Percentiles rank a stretch among this genome's conserved stretches.
phyloP scores from a whole-genome alignment of 1,140 invertebrate genomes.

The Myzus persicae region DNA sequence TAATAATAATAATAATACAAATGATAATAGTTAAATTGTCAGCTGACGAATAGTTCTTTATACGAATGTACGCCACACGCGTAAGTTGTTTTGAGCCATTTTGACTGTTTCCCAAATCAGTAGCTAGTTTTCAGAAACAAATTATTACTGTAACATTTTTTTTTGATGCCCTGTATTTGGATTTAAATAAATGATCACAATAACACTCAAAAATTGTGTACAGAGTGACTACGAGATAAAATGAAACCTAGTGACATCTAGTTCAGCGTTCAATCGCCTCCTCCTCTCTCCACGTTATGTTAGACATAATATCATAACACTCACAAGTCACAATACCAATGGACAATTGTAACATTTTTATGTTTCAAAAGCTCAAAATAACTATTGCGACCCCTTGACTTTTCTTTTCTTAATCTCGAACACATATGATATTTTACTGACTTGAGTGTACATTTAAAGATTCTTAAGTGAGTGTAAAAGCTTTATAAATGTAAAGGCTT shows the following conservation, averaged over 20 bases:
- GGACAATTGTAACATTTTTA: not conserved
- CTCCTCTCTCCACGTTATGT: not conserved
- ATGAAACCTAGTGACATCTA: not conserved
- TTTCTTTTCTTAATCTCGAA: not conserved
- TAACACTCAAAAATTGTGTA: not conserved
- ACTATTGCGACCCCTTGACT: not conserved
- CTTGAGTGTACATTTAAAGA: not conserved
- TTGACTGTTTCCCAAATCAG: not conserved
- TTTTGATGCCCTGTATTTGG: too few species aligned
- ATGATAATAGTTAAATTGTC: too few species aligned
- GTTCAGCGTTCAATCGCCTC: not conserved
- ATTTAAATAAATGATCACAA: not conserved
- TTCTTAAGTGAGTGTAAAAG: not conserved
- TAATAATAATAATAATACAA: too few species aligned
- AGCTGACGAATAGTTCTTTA: too few species aligned
- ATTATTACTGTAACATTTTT: too few species aligned
- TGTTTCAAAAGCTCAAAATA: not conserved
- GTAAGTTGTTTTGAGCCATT: not conserved
- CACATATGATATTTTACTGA: not conserved
- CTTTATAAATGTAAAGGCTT: not conserved
- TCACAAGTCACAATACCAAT: too few species aligned
- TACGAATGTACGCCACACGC: too few species aligned
- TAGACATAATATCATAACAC: not conserved
- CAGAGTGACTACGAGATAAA: too few species aligned
- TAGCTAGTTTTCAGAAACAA: too few species aligned